These are phyloP conservation scores for Syngnathus typhle DNA, from an alignment of 2,113 vertebrate genomes.

Conservation along the genomic window DNA sequence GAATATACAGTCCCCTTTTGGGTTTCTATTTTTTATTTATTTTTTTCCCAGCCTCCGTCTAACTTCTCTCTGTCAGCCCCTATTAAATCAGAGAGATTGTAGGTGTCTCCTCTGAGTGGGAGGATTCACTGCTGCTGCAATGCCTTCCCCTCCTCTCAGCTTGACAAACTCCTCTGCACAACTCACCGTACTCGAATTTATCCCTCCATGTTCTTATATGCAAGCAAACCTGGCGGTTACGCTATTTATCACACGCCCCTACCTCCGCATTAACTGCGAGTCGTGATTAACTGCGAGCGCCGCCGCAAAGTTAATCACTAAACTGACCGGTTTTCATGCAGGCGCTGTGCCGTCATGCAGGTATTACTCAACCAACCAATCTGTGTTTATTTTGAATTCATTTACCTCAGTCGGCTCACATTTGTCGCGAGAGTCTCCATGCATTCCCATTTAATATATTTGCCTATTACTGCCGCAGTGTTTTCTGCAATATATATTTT, in stretches of 20 bases:
- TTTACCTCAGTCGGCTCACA: conserved; percentile 31
- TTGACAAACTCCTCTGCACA: conserved; percentile 30
- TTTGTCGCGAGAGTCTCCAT: conserved; percentile 19
- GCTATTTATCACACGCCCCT: conserved; percentile 47
- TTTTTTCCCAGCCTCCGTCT: conserved; percentile 28
- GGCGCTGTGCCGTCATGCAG: conserved; percentile 22
- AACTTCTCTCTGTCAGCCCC: not conserved
- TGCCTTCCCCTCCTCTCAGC: conserved; percentile 34
- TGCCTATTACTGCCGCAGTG: conserved; percentile 27
- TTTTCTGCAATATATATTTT: conserved; percentile 37
- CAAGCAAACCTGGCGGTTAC: conserved; percentile 29
- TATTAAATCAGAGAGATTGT: conserved; percentile 12
- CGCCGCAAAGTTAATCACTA: conserved; percentile 41
- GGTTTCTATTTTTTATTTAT: not conserved
- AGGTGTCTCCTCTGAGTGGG: conserved; percentile 4
- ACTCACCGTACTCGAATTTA: conserved; percentile 40
- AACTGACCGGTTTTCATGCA: conserved; percentile 43
- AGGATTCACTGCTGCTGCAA: conserved; percentile 8
- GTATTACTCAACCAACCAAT: conserved; percentile 44
- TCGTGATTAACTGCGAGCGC: not conserved
- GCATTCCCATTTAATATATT: conserved; percentile 29
- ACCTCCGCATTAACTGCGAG: conserved; percentile 39
- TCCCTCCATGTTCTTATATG: conserved; percentile 45
- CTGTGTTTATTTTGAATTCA: conserved; percentile 43
- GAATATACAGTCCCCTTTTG: not conserved